Percentiles rank a stretch among this genome's conserved stretches.
Conservation (phyloP, 2,797 vertebrate species). For the Sebastes reedi region DNA sequence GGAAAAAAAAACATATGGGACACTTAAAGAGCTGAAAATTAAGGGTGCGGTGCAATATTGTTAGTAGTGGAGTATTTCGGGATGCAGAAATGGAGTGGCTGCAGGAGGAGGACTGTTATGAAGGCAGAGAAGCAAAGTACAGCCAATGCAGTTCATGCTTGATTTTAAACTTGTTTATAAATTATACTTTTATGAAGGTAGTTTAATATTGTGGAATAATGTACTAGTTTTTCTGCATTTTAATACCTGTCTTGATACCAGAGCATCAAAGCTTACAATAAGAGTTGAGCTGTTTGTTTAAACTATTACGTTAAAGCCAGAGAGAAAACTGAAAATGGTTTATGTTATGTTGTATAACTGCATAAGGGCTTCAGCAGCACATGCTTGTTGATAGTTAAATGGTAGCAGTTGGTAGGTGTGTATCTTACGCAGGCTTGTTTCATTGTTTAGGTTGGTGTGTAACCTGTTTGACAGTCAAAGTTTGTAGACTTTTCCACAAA, state of each 20-base stretch:
- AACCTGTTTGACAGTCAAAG: constrained; percentile 52
- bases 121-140: neutral
- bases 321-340: neutral
- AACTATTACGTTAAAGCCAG: neutral
- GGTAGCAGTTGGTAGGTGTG: constrained; percentile 24
- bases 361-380: neutral
- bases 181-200: neutral
- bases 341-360: neutral
- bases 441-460: constrained; percentile 29
- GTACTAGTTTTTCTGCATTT: neutral
- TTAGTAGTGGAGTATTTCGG: constrained; percentile 26
- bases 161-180: neutral
- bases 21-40: constrained; percentile 62
- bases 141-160: neutral
- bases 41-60: constrained; percentile 46
- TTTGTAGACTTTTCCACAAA: neutral
- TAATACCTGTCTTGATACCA: neutral
- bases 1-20: constrained; percentile 59
- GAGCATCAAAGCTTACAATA: neutral
- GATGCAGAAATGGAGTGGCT: constrained; percentile 30
- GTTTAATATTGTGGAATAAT: neutral
- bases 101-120: constrained; percentile 16
- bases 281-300: neutral
- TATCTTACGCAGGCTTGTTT: neutral
- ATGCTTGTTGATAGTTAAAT: neutral